These are phyloP conservation scores for Drosophila takahashii DNA, from an alignment of 1,140 invertebrate genomes.

Conservation along the genomic window DNA sequence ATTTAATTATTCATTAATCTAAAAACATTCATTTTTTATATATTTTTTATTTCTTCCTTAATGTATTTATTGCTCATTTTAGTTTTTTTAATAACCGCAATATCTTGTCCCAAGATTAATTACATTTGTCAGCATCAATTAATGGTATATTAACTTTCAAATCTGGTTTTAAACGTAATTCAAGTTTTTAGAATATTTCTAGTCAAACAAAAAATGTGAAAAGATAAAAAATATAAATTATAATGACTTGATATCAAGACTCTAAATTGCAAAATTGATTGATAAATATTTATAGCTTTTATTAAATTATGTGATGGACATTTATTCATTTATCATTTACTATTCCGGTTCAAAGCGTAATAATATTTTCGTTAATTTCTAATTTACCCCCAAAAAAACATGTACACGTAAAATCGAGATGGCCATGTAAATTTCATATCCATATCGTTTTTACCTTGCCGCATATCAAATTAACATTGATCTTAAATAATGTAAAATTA, in stretches of 20 bases:
- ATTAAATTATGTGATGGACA: background rate
- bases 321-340: background rate
- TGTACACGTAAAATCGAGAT: too few relatives aligned
- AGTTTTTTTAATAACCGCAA: background rate
- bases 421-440: too few relatives aligned
- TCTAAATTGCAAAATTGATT: background rate
- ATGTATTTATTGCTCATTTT: background rate
- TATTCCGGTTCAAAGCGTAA: too few relatives aligned
- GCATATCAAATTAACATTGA: too few relatives aligned
- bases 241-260: background rate
- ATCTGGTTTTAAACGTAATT: constrained; percentile 1
- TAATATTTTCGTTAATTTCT: too few relatives aligned
- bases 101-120: background rate
- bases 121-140: background rate
- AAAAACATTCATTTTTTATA: background rate
- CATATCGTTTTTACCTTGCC: too few relatives aligned
- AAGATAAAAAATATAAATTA: too few relatives aligned
- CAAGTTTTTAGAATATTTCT: background rate
- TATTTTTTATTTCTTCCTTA: too few relatives aligned
- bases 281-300: background rate
- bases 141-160: constrained; percentile 7
- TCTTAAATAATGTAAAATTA: too few relatives aligned
- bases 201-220: background rate
- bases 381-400: too few relatives aligned
- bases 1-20: background rate